These are phyloP conservation scores for Bombus superbus DNA, from an alignment of 1,140 invertebrate genomes.

Conservation along the genomic window DNA sequence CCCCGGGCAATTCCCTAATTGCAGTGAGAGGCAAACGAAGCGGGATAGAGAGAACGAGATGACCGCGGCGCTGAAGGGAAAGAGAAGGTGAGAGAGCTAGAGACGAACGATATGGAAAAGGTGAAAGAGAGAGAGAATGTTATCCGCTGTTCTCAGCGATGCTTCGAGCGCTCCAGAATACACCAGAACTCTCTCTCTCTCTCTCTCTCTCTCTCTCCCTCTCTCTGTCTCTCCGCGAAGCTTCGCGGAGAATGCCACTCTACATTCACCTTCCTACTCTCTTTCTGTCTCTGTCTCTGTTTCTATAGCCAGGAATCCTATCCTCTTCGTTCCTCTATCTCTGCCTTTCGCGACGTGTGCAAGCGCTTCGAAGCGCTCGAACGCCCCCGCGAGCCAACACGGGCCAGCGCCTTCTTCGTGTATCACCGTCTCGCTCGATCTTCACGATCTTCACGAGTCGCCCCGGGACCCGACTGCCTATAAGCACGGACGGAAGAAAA, in stretches of 20 bases:
- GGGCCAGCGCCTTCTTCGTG: conserved; percentile 63
- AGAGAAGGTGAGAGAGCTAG: neutral
- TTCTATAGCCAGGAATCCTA: neutral
- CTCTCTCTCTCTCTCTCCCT: conserved; percentile 53
- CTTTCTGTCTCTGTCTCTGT: neutral
- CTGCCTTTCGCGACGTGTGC: conserved; percentile 49
- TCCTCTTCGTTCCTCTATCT: conserved; percentile 13
- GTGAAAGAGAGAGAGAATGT: conserved; percentile 37
- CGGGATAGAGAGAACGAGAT: conserved; percentile 51
- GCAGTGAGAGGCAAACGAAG: conserved; percentile 75
- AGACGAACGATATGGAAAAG: conserved; percentile 14
- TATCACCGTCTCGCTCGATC: conserved; percentile 68
- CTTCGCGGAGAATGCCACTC: conserved; percentile 17
- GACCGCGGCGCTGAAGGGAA: conserved; percentile 20
- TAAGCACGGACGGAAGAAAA: conserved; percentile 58
- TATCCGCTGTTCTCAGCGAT: conserved; percentile 67
- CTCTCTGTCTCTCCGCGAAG: conserved; percentile 52
- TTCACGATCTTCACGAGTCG: conserved; percentile 76
- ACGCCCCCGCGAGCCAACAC: conserved; percentile 74
- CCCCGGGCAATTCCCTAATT: conserved; percentile 77
- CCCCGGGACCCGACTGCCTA: conserved; percentile 63
- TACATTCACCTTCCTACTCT: conserved; percentile 51
- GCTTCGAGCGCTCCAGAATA: conserved; percentile 59
- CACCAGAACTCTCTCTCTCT: conserved; percentile 24
- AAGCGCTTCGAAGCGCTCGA: conserved; percentile 68